phyloP scores from a whole-genome alignment of 2,797 vertebrate species.

The Propithecus perrieri region DNA sequence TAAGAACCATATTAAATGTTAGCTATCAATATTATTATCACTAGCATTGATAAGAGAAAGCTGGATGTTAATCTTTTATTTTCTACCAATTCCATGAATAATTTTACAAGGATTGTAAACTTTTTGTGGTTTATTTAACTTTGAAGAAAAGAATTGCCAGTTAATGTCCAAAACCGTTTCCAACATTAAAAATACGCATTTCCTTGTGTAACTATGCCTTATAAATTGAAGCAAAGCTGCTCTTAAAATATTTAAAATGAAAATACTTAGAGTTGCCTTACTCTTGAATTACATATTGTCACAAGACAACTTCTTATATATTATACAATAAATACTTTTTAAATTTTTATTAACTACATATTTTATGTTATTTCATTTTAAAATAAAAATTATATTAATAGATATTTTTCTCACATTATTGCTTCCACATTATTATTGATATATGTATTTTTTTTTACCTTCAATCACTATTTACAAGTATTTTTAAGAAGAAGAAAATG shows the following conservation, averaged over 20 bases:
- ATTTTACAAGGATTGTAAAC: not conserved
- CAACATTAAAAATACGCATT: not conserved
- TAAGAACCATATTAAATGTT: not conserved
- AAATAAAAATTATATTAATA: not conserved
- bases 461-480: not conserved
- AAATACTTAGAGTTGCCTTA: not conserved
- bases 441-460: not conserved
- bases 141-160: not conserved
- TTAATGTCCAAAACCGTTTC: not conserved
- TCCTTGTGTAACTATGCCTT: not conserved
- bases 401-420: not conserved
- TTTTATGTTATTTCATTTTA: not conserved
- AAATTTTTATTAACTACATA: not conserved
- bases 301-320: not conserved
- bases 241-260: slow-evolving; percentile 37
- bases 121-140: not conserved
- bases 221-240: not conserved
- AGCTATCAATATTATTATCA: not conserved
- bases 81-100: not conserved
- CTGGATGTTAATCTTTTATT: not conserved
- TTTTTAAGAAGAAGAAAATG: not conserved
- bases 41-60: not conserved
- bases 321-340: not conserved
- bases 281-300: not conserved
- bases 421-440: not conserved